These are phyloP conservation scores for Callaeas wilsoni DNA, from an alignment of 2,113 vertebrate genomes.

Conservation along the genomic window DNA sequence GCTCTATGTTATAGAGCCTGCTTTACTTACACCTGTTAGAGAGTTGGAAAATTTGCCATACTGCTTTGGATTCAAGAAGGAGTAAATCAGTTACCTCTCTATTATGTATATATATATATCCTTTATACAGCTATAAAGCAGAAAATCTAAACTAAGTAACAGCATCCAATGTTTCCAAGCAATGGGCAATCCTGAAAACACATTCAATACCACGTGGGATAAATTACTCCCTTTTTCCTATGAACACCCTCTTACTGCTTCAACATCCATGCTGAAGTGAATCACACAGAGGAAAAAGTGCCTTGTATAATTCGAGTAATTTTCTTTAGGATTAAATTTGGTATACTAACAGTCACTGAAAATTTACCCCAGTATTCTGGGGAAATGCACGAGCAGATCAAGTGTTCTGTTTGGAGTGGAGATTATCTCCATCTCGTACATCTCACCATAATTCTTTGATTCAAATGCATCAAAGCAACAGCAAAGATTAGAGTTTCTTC, in stretches of 20 bases:
- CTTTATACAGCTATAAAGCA: neutral
- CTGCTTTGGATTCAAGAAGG: neutral
- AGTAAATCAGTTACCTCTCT: neutral
- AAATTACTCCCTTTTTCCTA: neutral
- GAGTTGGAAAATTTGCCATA: neutral
- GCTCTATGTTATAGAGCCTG: neutral
- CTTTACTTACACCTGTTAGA: neutral
- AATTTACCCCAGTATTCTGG: neutral
- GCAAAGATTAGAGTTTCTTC: neutral
- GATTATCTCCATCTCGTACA: neutral
- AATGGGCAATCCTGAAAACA: neutral
- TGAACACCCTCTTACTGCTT: neutral
- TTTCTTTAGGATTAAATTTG: neutral
- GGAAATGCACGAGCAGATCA: neutral
- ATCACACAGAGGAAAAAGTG: neutral
- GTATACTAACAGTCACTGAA: neutral
- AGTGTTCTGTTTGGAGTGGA: neutral
- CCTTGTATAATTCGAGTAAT: neutral
- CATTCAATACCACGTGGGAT: neutral
- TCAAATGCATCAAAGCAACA: neutral
- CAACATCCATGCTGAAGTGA: neutral
- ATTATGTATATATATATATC: neutral
- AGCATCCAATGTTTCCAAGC: neutral
- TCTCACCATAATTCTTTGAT: neutral
- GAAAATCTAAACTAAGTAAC: neutral